Conservation (phyloP, 2,113 vertebrate genomes). For the Miniopterus natalensis region DNA sequence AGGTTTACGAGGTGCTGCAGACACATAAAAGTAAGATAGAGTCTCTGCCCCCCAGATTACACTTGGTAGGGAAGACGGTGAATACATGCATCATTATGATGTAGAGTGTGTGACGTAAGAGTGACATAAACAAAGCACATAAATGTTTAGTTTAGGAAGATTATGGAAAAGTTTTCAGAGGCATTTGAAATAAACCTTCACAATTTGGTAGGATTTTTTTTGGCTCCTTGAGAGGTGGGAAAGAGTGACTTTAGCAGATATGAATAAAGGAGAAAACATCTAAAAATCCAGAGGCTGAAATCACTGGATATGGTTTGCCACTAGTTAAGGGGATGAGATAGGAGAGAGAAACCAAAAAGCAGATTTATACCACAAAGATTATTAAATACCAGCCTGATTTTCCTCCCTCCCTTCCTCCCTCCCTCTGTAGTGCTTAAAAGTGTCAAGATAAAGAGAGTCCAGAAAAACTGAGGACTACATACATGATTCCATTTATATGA, state of each 20-base stretch:
- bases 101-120: not conserved
- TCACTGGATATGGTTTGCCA: not conserved
- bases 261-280: not conserved
- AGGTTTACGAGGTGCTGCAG: not conserved
- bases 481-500: not conserved
- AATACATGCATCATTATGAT: not conserved
- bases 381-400: not conserved
- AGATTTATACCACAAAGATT: not conserved
- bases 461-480: not conserved
- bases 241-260: not conserved
- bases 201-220: not conserved
- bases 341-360: not conserved
- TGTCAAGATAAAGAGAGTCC: not conserved
- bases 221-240: not conserved
- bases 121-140: not conserved
- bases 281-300: not conserved
- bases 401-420: too few species aligned
- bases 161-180: not conserved
- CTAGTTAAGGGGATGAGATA: not conserved
- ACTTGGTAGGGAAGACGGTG: not conserved
- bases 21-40: not conserved
- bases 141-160: not conserved
- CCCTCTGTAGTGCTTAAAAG: not conserved
- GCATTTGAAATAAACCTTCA: conserved; percentile 12
- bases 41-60: not conserved